These are phyloP conservation scores for Dinocampus coccinellae DNA, from an alignment of 2,888 invertebrate genomes.

Conservation along the genomic window DNA sequence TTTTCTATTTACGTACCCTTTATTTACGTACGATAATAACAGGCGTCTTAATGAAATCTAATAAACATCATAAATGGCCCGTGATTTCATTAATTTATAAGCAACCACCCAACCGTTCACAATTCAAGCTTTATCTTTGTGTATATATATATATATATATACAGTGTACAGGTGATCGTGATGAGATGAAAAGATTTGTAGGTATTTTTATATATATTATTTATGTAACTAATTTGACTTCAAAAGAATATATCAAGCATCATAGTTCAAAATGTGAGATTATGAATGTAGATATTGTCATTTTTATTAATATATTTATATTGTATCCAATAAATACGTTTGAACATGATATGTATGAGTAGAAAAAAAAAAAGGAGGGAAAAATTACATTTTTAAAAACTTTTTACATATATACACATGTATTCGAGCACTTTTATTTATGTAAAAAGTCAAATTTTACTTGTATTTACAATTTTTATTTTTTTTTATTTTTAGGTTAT, in stretches of 20 bases:
- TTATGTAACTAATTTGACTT: not conserved
- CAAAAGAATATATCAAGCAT: slow-evolving; percentile 3
- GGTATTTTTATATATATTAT: not conserved
- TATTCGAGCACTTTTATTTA: not conserved
- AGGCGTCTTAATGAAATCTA: slow-evolving; percentile 65
- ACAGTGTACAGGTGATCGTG: not conserved
- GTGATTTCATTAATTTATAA: slow-evolving; percentile 56
- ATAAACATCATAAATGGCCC: slow-evolving; percentile 65
- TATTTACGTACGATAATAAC: slow-evolving; percentile 60
- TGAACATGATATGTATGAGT: slow-evolving; percentile 3
- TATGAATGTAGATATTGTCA: slow-evolving; percentile 10
- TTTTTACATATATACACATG: not conserved
- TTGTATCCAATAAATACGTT: too few species aligned
- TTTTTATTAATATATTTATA: too few species aligned
- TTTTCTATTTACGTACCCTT: slow-evolving; percentile 48
- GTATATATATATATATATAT: not conserved
- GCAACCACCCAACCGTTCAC: slow-evolving; percentile 42
- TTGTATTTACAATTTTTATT: not conserved
- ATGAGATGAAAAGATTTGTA: not conserved
- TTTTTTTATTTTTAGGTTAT: not conserved
- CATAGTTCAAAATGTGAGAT: slow-evolving; percentile 5
- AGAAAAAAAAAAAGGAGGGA: not conserved
- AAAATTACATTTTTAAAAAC: not conserved
- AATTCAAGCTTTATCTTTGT: not conserved
- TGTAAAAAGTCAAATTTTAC: not conserved